These are phyloP conservation scores for Mesorhabditis spiculigera DNA, from an alignment of 2,888 invertebrate genomes.

Conservation along the genomic window DNA sequence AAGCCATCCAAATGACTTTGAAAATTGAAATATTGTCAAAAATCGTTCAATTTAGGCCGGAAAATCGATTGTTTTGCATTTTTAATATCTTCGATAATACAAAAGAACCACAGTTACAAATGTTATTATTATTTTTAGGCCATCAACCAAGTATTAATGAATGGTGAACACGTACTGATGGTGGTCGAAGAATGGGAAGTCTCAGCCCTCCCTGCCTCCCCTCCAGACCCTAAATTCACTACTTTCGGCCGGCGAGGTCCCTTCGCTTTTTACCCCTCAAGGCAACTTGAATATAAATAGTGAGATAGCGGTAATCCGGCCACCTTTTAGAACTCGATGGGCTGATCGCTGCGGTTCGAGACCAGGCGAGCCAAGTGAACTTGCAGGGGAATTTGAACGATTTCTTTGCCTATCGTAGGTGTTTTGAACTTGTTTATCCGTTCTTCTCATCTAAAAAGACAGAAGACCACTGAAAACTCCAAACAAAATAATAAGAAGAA, in stretches of 20 bases:
- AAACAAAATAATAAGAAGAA: no score
- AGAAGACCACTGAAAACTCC: no score
- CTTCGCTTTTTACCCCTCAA: slow-evolving; percentile 65
- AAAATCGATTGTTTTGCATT: neutral
- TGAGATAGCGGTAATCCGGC: no score
- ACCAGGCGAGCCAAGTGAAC: slow-evolving; percentile 73
- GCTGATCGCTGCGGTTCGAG: slow-evolving; percentile 72
- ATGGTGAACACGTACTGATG: slow-evolving; percentile 74
- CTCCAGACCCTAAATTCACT: slow-evolving; percentile 76
- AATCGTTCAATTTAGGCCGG: neutral
- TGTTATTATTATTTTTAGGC: slow-evolving; percentile 65
- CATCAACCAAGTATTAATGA: slow-evolving; percentile 76
- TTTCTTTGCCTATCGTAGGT: slow-evolving; percentile 63
- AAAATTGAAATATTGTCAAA: slow-evolving; percentile 12
- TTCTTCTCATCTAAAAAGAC: no score
- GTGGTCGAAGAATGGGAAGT: slow-evolving; percentile 80
- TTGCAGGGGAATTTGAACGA: slow-evolving; percentile 70
- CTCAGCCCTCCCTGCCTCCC: slow-evolving; percentile 61
- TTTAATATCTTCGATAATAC: no score
- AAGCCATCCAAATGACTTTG: neutral
- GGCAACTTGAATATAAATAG: neutral
- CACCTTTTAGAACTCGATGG: slow-evolving; percentile 74
- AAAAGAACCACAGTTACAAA: slow-evolving; percentile 9
- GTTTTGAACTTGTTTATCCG: no score
- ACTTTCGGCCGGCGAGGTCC: slow-evolving; percentile 76